A percentile compares a stretch with the other conserved stretches of the same genome.
Conservation (phyloP, 1,140 invertebrate genomes). For the Neotoxoptera formosana region DNA sequence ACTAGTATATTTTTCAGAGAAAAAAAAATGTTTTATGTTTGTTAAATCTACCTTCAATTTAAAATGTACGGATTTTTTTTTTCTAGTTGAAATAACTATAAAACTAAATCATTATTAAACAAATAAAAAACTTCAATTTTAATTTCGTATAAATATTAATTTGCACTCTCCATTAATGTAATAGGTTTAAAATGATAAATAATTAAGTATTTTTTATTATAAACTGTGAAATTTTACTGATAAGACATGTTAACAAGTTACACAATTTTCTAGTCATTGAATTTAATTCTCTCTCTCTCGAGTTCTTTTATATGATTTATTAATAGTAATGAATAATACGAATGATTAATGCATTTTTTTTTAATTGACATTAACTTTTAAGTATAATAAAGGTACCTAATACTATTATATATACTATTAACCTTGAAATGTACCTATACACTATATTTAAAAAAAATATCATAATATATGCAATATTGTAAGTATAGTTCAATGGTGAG, state of each 20-base stretch:
- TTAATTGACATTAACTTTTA: conserved; percentile 23
- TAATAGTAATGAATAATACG: neutral
- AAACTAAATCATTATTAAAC: neutral
- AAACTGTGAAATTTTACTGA: neutral
- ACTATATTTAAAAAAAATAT: conserved; percentile 13
- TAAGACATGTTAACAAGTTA: neutral
- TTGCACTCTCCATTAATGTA: neutral
- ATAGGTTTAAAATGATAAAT: neutral
- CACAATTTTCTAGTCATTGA: conserved; percentile 7
- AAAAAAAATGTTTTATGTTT: neutral
- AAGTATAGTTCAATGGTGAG: neutral
- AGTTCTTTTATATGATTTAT: neutral
- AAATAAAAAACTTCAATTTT: neutral
- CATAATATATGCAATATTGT: neutral
- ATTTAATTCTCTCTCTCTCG: neutral
- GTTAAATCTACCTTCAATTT: neutral
- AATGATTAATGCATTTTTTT: conserved; percentile 18
- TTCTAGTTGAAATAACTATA: neutral
- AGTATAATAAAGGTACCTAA: neutral
- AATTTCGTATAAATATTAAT: neutral
- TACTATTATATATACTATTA: conserved; percentile 13
- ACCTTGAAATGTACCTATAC: conserved; percentile 28
- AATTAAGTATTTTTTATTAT: neutral
- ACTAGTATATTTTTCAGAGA: neutral
- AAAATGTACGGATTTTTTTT: neutral